Percentiles rank a stretch among this genome's conserved stretches.
Evolutionary conservation across 1,140 invertebrate species (phyloP).

Genomic region (Neocloeon triangulifer): DNA sequence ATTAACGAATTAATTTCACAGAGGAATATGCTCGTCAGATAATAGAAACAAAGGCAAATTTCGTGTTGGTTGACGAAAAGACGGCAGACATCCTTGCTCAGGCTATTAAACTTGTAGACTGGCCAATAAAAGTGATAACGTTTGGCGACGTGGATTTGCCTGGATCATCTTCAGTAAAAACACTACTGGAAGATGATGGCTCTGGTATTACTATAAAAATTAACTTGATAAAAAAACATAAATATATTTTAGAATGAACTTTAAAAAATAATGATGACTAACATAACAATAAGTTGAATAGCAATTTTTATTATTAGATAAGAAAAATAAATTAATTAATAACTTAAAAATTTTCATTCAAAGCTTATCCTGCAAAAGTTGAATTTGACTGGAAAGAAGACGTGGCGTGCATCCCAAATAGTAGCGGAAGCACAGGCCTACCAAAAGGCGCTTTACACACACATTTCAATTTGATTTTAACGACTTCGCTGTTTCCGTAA

Average conservation of each 20-base stretch:
- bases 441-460: conserved; percentile 2
- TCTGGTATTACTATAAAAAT: conserved; percentile 1
- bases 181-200: background rate
- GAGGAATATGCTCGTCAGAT: conserved; percentile 1
- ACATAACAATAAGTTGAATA: no score
- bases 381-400: conserved; percentile 1
- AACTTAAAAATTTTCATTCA: background rate
- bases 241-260: no score
- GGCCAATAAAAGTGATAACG: background rate
- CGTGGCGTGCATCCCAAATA: conserved; percentile 1
- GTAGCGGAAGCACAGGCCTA: conserved; percentile 2
- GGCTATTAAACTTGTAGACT: background rate
- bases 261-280: no score
- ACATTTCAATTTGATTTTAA: conserved; percentile 2
- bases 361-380: background rate
- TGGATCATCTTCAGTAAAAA: background rate
- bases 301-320: background rate
- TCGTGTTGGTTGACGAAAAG: background rate
- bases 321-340: background rate
- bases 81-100: background rate
- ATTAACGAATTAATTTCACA: background rate
- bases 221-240: no score
- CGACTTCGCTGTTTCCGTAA: no score
- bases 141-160: background rate
- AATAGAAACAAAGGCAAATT: background rate